phyloP scores from a whole-genome alignment of 2,113 vertebrate species.

The Hymenochirus boettgeri region DNA sequence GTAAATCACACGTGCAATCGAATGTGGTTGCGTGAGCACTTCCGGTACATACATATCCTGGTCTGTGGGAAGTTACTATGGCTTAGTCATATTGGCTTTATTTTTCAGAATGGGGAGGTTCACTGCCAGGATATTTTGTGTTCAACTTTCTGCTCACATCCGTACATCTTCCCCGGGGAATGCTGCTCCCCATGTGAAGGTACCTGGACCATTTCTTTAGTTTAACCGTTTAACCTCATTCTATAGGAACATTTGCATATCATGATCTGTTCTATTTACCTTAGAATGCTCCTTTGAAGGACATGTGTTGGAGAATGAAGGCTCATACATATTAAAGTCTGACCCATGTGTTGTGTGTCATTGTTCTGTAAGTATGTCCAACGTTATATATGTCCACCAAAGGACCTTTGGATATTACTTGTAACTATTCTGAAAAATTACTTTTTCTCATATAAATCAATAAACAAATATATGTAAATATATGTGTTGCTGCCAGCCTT shows the following conservation, averaged over 20 bases:
- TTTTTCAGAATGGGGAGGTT: conserved; percentile 64
- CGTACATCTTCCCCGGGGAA: background rate
- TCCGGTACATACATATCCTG: no score
- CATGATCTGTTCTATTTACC: background rate
- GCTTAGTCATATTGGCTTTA: background rate
- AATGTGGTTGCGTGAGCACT: no score
- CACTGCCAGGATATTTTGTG: conserved; percentile 60
- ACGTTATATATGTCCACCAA: no score
- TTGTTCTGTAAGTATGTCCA: conserved; percentile 39
- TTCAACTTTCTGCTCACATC: conserved; percentile 45
- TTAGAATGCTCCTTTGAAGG: conserved; percentile 40
- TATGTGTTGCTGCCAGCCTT: no score
- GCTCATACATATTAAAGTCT: conserved; percentile 24
- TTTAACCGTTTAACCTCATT: background rate
- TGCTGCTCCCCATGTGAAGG: conserved; percentile 64
- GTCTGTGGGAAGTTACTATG: no score
- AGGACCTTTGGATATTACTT: no score
- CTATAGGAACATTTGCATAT: background rate
- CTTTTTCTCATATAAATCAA: no score
- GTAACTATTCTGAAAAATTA: no score
- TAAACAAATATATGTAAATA: no score
- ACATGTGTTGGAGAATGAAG: conserved; percentile 37
- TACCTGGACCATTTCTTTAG: conserved; percentile 25
- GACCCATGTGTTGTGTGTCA: conserved; percentile 41
- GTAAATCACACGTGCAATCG: no score